These are phyloP conservation scores for Portunus trituberculatus DNA, from an alignment of 1,140 invertebrate species.

Conservation along the genomic window DNA sequence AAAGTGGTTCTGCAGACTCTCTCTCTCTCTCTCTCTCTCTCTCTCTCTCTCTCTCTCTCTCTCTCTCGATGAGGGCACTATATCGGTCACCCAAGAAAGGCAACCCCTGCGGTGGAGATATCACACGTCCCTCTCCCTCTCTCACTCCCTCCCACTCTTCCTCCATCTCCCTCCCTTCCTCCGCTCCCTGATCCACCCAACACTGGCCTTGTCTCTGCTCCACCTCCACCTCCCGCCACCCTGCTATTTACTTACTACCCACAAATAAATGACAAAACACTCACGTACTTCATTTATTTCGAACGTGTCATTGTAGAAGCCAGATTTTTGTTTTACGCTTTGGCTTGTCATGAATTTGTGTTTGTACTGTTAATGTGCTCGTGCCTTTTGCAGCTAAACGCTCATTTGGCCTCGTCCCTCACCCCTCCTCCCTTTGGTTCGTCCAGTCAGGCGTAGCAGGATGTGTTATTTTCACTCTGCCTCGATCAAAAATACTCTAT, in stretches of 20 bases:
- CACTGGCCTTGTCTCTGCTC: neutral
- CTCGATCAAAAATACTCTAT: no score
- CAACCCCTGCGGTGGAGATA: neutral
- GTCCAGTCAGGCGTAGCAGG: no score
- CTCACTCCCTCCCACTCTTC: neutral
- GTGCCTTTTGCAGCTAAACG: no score
- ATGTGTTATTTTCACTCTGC: no score
- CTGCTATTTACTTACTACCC: neutral
- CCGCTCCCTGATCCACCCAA: neutral
- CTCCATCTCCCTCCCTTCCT: neutral
- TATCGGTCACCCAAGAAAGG: slow-evolving; percentile 9
- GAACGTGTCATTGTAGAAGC: no score
- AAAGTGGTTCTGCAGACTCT: neutral
- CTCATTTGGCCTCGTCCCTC: no score
- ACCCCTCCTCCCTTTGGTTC: no score
- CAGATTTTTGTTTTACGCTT: no score
- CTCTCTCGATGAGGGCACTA: neutral
- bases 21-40: neutral
- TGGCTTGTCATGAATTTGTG: no score
- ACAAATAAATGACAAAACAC: no score
- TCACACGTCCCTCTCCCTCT: neutral
- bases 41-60: neutral
- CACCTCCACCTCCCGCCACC: neutral
- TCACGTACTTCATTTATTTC: no score
- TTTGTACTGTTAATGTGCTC: no score